These are phyloP conservation scores for Semaprochilodus insignis DNA, from an alignment of 2,797 vertebrate genomes.

Conservation along the genomic window DNA sequence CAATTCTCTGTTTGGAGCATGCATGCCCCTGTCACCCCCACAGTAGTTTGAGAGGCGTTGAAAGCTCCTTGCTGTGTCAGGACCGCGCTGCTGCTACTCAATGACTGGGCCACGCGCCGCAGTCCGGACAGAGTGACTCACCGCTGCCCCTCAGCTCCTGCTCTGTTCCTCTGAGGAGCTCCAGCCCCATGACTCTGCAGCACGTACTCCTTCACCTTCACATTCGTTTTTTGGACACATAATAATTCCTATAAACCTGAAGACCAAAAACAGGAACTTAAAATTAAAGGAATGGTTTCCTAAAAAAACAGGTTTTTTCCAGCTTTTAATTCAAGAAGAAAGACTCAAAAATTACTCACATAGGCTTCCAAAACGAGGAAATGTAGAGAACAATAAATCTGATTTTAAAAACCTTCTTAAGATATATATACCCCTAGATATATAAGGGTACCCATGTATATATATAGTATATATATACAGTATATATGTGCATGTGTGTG, in stretches of 20 bases:
- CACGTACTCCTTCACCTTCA: slow-evolving; percentile 14
- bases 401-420: background rate
- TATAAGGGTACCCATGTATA: too few species aligned
- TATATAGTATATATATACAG: too few species aligned
- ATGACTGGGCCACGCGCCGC: slow-evolving; percentile 41
- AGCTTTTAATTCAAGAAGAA: too few species aligned
- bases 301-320: background rate
- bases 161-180: slow-evolving; percentile 24
- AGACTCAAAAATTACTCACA: background rate
- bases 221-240: background rate
- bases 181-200: slow-evolving; percentile 9
- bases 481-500: too few species aligned
- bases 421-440: too few species aligned
- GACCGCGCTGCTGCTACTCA: slow-evolving; percentile 53
- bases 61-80: slow-evolving; percentile 57
- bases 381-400: background rate
- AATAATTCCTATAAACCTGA: background rate
- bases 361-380: too few species aligned
- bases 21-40: slow-evolving; percentile 56
- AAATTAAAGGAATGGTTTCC: background rate
- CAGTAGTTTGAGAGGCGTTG: slow-evolving; percentile 63
- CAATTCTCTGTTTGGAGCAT: slow-evolving; percentile 57
- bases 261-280: background rate
- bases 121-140: slow-evolving; percentile 66
- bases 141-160: slow-evolving; percentile 54